Conservation (phyloP, 2,113 vertebrate genomes). For the Ranitomeya variabilis region DNA sequence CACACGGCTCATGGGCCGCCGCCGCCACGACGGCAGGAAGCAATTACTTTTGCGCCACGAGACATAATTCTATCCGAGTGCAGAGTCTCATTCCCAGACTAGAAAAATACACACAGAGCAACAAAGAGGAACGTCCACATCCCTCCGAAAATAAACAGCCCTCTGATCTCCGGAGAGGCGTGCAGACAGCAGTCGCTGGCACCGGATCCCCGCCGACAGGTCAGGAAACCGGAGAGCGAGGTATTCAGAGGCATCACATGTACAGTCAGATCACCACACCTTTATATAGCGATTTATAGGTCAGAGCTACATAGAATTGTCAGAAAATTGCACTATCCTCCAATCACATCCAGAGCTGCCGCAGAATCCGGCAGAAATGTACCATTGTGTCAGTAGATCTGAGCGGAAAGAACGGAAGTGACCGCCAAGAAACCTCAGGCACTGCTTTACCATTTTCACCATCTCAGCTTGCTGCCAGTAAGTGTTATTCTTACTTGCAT, state of each 20-base stretch:
- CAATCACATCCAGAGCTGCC: not conserved
- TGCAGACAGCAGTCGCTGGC: not conserved
- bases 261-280: not conserved
- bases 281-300: not conserved
- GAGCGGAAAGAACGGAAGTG: too few relatives aligned
- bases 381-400: not conserved
- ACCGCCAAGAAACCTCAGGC: too few relatives aligned
- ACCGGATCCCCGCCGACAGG: not conserved
- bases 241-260: not conserved
- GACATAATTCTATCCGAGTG: not conserved
- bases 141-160: constrained; percentile 38
- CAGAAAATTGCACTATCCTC: not conserved
- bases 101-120: constrained; percentile 39
- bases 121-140: constrained; percentile 23
- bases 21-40: not conserved
- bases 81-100: not conserved
- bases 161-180: not conserved
- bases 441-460: not conserved
- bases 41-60: constrained; percentile 7
- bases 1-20: not conserved
- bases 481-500: too few relatives aligned
- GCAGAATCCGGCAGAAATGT: not conserved
- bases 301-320: not conserved
- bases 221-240: not conserved
- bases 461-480: too few relatives aligned